Conservation (phyloP, 2,797 vertebrate genomes). For the Thaleichthys pacificus region DNA sequence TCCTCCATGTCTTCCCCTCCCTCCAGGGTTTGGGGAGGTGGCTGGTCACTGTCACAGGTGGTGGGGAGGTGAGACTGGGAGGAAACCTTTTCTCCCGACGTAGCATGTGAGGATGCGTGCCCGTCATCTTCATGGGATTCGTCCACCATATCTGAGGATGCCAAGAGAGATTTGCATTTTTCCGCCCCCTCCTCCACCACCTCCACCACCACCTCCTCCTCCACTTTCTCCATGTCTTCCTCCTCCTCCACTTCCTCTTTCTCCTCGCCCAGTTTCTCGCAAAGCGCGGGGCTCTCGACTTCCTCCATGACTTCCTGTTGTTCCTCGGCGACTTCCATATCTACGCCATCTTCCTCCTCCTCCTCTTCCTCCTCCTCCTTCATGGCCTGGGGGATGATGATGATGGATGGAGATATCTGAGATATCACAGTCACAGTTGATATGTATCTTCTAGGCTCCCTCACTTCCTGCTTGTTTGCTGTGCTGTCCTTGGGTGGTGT, state of each 20-base stretch:
- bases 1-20: background rate
- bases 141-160: conserved; percentile 45
- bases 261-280: conserved; percentile 15
- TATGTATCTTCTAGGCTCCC: conserved; percentile 36
- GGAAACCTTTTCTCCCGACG: conserved; percentile 47
- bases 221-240: background rate
- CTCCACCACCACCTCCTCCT: conserved; percentile 8
- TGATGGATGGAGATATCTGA: conserved; percentile 55
- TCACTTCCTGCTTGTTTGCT: conserved; percentile 21
- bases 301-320: conserved; percentile 71
- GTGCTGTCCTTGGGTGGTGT: conserved; percentile 15
- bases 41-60: conserved; percentile 65
- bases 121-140: conserved; percentile 52
- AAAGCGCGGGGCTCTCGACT: conserved; percentile 30
- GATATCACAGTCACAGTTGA: conserved; percentile 12
- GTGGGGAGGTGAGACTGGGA: conserved; percentile 59
- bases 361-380: conserved; percentile 64
- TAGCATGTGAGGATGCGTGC: conserved; percentile 42
- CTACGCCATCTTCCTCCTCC: conserved; percentile 62
- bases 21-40: conserved; percentile 23
- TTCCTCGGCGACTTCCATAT: conserved; percentile 68
- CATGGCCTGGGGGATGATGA: conserved; percentile 69
- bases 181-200: conserved; percentile 55
- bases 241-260: background rate
- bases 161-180: conserved; percentile 32